These are phyloP conservation scores for Aphidoletes aphidimyza DNA, from an alignment of 2,888 invertebrate genomes.

Conservation along the genomic window DNA sequence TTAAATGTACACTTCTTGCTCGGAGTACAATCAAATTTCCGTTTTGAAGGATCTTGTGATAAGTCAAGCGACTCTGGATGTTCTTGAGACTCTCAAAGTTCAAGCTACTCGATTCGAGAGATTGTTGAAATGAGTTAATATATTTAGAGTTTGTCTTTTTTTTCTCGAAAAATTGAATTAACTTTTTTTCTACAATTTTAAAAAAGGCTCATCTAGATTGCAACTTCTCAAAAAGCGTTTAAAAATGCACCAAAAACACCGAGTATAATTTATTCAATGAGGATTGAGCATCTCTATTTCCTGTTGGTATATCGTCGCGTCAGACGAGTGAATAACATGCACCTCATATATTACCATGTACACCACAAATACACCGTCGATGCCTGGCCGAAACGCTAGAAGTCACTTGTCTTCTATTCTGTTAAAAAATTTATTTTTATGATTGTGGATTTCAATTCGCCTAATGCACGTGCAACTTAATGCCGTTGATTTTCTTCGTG, in stretches of 20 bases:
- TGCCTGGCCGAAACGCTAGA: not conserved
- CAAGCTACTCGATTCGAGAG: too few relatives aligned
- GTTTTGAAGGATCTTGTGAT: not conserved
- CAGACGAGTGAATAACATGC: not conserved
- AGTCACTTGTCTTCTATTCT: not conserved
- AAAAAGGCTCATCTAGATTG: too few relatives aligned
- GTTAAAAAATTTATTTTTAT: constrained; percentile 34
- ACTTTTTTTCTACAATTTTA: too few relatives aligned
- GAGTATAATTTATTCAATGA: not conserved
- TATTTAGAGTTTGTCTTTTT: too few relatives aligned
- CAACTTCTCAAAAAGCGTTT: not conserved
- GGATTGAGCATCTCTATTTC: not conserved
- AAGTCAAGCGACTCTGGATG: too few relatives aligned
- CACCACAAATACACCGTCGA: not conserved
- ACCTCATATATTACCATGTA: not conserved
- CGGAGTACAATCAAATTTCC: constrained; percentile 6
- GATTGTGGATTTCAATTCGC: constrained; percentile 37
- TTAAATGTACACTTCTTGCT: not conserved
- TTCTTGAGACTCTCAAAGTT: too few relatives aligned
- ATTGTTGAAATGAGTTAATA: too few relatives aligned
- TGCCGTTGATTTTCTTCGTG: not conserved
- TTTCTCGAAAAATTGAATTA: too few relatives aligned
- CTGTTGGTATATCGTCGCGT: not conserved
- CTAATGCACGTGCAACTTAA: constrained; percentile 15
- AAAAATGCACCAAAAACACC: not conserved